These are phyloP conservation scores for Pseudopleuronectes americanus DNA, from an alignment of 2,797 vertebrate genomes.

Conservation along the genomic window DNA sequence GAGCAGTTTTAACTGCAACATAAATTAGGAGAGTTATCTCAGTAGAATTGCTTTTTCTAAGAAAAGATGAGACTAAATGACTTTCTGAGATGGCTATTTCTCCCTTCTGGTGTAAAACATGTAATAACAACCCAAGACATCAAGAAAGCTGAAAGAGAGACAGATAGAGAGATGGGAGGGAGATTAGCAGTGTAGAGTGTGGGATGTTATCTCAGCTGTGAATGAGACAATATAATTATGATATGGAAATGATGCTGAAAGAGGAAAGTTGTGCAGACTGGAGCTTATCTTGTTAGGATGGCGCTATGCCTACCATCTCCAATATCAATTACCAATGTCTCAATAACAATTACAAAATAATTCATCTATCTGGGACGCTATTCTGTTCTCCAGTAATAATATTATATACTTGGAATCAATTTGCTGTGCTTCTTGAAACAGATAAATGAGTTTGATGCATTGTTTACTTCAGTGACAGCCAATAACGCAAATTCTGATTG, in stretches of 20 bases:
- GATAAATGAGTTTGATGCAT: constrained; percentile 56
- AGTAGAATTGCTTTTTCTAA: not conserved
- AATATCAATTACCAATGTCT: constrained; percentile 67
- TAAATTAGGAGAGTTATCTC: constrained; percentile 17
- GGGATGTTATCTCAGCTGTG: constrained; percentile 90
- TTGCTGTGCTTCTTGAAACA: constrained; percentile 46
- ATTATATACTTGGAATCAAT: constrained; percentile 64
- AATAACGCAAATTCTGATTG: constrained; percentile 47
- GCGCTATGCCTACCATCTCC: constrained; percentile 52
- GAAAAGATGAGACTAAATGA: constrained; percentile 1
- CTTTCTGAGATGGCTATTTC: constrained; percentile 14
- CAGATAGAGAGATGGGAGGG: constrained; percentile 32
- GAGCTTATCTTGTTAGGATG: constrained; percentile 62
- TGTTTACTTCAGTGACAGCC: constrained; percentile 59
- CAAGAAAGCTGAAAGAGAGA: constrained; percentile 29
- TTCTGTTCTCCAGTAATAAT: constrained; percentile 41
- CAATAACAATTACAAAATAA: constrained; percentile 64
- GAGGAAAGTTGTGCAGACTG: constrained; percentile 67
- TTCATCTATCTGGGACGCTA: constrained; percentile 40
- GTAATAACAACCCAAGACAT: constrained; percentile 31
- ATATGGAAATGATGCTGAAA: constrained; percentile 94
- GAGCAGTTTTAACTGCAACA: not conserved
- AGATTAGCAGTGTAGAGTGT: constrained; percentile 66
- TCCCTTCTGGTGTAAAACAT: constrained; percentile 39
- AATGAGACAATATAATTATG: constrained; percentile 94